Conservation (phyloP, 2,797 vertebrate species). For the Lepus townsendii region DNA sequence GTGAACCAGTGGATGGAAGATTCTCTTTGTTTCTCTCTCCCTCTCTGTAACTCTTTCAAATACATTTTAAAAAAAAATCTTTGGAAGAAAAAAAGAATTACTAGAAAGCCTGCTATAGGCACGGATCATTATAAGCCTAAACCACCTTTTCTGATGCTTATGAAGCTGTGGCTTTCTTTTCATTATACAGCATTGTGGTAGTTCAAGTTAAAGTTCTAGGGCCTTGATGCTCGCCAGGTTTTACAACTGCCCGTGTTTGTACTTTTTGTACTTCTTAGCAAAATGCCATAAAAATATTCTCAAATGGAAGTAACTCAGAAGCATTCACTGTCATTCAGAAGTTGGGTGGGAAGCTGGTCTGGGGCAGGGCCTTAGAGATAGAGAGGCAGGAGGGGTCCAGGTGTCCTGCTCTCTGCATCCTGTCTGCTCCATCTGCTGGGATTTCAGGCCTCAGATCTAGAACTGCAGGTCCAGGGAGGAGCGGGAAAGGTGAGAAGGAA, state of each 20-base stretch:
- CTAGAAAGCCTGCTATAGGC: neutral
- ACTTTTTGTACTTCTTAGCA: neutral
- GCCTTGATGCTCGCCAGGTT: neutral
- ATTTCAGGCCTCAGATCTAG: slow-evolving; percentile 8
- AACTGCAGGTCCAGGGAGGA: neutral
- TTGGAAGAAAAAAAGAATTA: neutral
- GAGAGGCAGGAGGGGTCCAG: neutral
- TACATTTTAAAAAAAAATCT: no score
- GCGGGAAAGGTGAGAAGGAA: neutral
- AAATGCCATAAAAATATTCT: slow-evolving; percentile 48
- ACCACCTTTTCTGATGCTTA: neutral
- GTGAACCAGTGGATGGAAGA: no score
- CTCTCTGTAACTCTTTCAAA: no score
- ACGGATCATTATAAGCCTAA: neutral
- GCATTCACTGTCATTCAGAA: neutral
- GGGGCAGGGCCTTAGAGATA: neutral
- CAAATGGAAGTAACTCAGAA: slow-evolving; percentile 31
- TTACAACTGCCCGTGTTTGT: neutral
- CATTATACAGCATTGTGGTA: neutral
- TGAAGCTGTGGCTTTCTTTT: neutral
- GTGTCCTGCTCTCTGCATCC: neutral
- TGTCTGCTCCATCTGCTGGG: neutral
- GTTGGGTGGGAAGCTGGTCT: neutral
- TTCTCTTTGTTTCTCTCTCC: no score
- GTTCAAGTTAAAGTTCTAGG: neutral